Conservation (phyloP, 2,113 vertebrate genomes). For the Porphyrio hochstetteri region DNA sequence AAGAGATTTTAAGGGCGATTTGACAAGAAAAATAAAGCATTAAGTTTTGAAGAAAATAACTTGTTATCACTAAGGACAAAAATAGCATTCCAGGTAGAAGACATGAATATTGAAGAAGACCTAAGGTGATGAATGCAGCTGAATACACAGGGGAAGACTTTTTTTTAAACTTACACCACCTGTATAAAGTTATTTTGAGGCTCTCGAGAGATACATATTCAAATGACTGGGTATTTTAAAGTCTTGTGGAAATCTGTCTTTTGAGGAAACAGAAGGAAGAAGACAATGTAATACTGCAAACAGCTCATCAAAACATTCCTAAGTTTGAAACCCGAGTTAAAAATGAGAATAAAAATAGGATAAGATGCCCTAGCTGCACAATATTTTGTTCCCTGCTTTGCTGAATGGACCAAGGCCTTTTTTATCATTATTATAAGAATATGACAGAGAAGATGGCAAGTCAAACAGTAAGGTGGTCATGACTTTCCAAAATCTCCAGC, state of each 20-base stretch:
- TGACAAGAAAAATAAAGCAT: not conserved
- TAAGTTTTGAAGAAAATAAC: not conserved
- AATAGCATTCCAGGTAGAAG: not conserved
- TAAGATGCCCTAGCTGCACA: not conserved
- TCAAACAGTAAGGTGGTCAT: fast-evolving
- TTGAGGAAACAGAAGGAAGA: not conserved
- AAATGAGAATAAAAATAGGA: not conserved
- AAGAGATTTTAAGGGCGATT: not conserved
- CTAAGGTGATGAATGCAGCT: not conserved
- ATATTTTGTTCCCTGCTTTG: not conserved
- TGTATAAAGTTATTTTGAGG: not conserved
- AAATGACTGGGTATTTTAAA: not conserved
- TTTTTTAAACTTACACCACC: not conserved
- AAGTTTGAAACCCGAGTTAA: not conserved
- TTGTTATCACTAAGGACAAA: not conserved
- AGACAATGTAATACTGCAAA: not conserved
- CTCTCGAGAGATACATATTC: not conserved
- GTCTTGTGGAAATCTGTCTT: not conserved
- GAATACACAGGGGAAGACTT: not conserved
- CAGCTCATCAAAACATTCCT: not conserved
- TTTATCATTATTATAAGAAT: not conserved
- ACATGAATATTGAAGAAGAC: not conserved
- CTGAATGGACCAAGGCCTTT: fast-evolving
- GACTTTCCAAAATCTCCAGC: not conserved
- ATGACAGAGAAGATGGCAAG: not conserved